Percentiles rank a stretch among this genome's conserved stretches.
phyloP scores from a whole-genome alignment of 2,113 vertebrate genomes.

The Arvicanthis niloticus region DNA sequence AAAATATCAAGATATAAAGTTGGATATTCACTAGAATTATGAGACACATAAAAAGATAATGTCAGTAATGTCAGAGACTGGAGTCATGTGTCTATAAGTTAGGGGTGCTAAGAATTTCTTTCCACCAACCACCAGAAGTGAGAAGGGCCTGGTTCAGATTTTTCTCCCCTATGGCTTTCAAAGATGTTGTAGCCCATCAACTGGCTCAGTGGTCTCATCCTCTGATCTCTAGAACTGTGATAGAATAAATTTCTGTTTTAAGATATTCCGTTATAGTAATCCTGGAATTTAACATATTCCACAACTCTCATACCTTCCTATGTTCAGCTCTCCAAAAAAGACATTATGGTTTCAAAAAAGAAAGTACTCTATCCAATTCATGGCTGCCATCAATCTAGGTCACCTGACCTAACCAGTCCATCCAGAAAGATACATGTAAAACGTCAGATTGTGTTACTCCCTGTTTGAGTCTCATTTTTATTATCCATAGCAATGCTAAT shows the following conservation, averaged over 20 bases:
- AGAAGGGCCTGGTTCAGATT: background rate
- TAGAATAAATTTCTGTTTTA: background rate
- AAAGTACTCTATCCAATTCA: background rate
- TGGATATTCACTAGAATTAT: background rate
- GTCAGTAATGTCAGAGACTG: background rate
- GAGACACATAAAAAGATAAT: background rate
- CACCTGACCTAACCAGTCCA: background rate
- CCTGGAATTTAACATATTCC: background rate
- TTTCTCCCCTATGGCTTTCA: background rate
- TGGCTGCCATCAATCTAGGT: background rate
- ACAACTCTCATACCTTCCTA: background rate
- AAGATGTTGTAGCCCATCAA: background rate
- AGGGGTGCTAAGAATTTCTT: background rate
- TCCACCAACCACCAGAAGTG: background rate
- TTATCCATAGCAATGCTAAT: background rate
- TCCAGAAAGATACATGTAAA: background rate
- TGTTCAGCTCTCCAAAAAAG: background rate
- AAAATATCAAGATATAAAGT: background rate
- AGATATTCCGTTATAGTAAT: background rate
- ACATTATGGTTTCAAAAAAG: background rate
- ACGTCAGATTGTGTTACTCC: background rate
- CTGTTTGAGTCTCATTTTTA: background rate
- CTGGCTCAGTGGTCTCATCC: background rate
- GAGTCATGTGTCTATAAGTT: background rate
- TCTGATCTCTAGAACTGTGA: background rate